Evolutionary conservation across 2,888 invertebrate species (phyloP).

Genomic region (Hypercompe scribonia): DNA sequence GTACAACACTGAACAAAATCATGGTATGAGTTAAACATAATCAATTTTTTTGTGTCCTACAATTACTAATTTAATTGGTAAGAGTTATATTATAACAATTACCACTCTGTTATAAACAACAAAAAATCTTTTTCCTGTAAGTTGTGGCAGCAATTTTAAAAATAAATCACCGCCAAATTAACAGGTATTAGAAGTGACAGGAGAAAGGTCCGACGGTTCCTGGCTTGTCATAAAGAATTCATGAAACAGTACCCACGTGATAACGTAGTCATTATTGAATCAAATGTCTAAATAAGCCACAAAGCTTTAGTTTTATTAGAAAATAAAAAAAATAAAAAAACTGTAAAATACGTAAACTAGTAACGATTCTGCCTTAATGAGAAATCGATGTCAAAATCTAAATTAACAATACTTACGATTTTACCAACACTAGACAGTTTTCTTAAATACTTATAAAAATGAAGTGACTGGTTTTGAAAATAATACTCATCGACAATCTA

Average conservation of each 20-base stretch:
- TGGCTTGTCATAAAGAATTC: slow-evolving; percentile 40
- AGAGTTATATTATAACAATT: not conserved
- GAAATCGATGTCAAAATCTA: too few relatives aligned
- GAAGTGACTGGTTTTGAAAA: too few relatives aligned
- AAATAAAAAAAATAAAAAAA: not conserved
- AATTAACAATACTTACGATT: too few relatives aligned
- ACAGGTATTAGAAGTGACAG: slow-evolving; percentile 45
- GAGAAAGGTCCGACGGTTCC: slow-evolving; percentile 40
- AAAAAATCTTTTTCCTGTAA: not conserved
- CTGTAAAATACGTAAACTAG: too few relatives aligned
- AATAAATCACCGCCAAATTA: slow-evolving; percentile 48
- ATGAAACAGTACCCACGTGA: slow-evolving; percentile 33
- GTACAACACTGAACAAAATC: not conserved
- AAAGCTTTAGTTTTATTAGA: slow-evolving; percentile 22
- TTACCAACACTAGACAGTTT: too few relatives aligned
- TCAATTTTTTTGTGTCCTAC: too few relatives aligned
- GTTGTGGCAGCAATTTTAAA: slow-evolving; percentile 25
- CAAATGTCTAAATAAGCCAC: slow-evolving; percentile 13
- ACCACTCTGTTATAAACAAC: not conserved
- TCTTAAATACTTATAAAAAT: too few relatives aligned
- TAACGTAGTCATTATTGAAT: slow-evolving; percentile 29
- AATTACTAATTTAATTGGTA: not conserved
- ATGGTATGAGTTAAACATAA: not conserved
- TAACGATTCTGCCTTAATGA: too few relatives aligned
- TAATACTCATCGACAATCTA: too few relatives aligned